phyloP scores from a whole-genome alignment of 2,113 vertebrate species.

The Ivindomyrus marchei region DNA sequence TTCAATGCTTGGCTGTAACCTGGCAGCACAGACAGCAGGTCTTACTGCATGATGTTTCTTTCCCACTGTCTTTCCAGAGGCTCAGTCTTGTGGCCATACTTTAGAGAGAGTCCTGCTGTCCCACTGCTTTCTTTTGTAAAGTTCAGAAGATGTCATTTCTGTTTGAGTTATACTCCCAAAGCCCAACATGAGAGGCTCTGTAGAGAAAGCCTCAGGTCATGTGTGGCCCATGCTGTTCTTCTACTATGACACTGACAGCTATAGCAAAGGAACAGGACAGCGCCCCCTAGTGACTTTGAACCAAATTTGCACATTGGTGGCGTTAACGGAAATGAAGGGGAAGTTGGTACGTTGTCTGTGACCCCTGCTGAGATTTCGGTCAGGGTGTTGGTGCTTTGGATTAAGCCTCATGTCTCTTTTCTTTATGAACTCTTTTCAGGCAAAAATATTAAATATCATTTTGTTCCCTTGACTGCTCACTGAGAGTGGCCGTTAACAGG shows the following conservation, averaged over 20 bases:
- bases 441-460: not conserved
- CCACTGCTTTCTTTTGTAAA: not conserved
- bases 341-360: not conserved
- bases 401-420: too few relatives aligned
- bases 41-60: not conserved
- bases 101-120: not conserved
- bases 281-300: not conserved
- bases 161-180: not conserved
- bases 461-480: not conserved
- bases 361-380: not conserved
- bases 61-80: not conserved
- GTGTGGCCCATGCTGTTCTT: not conserved
- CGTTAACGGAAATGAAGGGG: not conserved
- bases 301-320: not conserved
- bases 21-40: not conserved
- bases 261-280: not conserved
- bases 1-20: not conserved
- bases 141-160: not conserved
- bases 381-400: not conserved
- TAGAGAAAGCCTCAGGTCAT: not conserved
- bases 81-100: not conserved
- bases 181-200: not conserved
- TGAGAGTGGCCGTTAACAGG: not conserved
- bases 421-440: not conserved
- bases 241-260: not conserved